phyloP scores from a whole-genome alignment of 2,797 vertebrate genomes.

The Discoglossus pictus region DNA sequence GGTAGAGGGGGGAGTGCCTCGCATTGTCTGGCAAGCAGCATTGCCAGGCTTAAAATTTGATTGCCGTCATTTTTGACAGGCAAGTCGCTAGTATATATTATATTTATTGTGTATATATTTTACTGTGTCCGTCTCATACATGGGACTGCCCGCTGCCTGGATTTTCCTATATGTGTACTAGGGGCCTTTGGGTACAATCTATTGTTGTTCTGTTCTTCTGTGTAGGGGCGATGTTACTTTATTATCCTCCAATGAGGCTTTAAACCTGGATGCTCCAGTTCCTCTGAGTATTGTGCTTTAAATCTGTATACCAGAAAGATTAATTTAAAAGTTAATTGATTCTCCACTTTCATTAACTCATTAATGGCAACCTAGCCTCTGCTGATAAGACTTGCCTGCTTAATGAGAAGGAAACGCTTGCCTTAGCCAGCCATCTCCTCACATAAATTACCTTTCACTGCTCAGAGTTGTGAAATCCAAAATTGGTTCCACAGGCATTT shows the following conservation, averaged over 20 bases:
- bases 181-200: conserved; percentile 13
- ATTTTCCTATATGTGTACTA: no score
- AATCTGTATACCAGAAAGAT: conserved; percentile 45
- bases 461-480: conserved; percentile 61
- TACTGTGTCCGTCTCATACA: no score
- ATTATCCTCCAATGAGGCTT: conserved; percentile 14
- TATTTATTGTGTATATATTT: no score
- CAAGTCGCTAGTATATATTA: no score
- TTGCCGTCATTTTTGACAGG: no score
- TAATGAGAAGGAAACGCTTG: conserved; percentile 44
- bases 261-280: conserved; percentile 32
- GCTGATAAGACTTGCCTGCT: no score
- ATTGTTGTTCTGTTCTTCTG: conserved; percentile 39
- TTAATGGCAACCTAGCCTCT: conserved; percentile 21
- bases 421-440: conserved; percentile 54
- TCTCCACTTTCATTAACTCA: conserved; percentile 54
- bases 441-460: conserved; percentile 59
- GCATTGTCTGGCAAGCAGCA: no score
- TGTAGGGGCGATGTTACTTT: conserved; percentile 39
- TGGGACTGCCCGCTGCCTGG: no score
- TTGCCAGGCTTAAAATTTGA: no score
- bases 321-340: conserved; percentile 54
- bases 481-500: conserved; percentile 51
- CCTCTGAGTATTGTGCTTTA: conserved; percentile 18
- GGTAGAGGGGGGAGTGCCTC: no score